Evolutionary conservation across 2,113 vertebrate species (phyloP), one percentile per base, ranked within the genome.

Genomic region (Clarias batrachus): DNA sequence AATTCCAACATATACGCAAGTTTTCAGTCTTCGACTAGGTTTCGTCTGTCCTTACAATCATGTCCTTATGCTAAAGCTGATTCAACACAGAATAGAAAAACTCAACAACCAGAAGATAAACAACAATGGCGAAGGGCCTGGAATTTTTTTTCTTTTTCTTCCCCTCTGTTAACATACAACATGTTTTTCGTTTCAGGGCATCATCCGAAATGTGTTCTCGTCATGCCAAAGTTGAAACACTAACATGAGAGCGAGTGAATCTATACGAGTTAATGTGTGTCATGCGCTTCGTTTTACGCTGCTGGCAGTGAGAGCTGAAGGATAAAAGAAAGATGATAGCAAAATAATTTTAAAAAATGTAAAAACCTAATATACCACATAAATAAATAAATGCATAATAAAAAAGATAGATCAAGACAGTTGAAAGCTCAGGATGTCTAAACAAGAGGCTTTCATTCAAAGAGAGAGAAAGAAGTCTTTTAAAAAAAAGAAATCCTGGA

Each of bases 181-280:
- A 65, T 62, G n/a, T 92, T 89, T 89, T 88, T 87, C 74, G 27
- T 90, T 92, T 91, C 89, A 92, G 94, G 91, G 88, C 89, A 78
- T 91, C 88, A 82, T 88, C 95, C 92, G 91, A 94, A 95, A 92
- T 90, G 83, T 89, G 71, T 88, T 87, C 89, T 89, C 90, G 88
- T 89, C 86, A 93, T 93, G 92, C 94, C 94, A 93, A 92, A 94
- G 93, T 93, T 92, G 83, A 90, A 91, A 88, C 62, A 66, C 63
- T 66, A 68, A 54, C 91, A 89, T 90, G 77, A 48, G 52, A 77
- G 57, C 48, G 66, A 84, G 74, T n/a, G 90, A 89, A 91, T 85
- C 87, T 90, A 90, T 65, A 79, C 85, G 92, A 89, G 91, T 89
- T 10, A 92, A 68, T 93, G 66, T 94, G 90, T 90, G 86, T 93